Base-by-base conservation (phyloP, 92 coral and sea anemone genomes). In the Epizoanthus illoricatus region DNA sequence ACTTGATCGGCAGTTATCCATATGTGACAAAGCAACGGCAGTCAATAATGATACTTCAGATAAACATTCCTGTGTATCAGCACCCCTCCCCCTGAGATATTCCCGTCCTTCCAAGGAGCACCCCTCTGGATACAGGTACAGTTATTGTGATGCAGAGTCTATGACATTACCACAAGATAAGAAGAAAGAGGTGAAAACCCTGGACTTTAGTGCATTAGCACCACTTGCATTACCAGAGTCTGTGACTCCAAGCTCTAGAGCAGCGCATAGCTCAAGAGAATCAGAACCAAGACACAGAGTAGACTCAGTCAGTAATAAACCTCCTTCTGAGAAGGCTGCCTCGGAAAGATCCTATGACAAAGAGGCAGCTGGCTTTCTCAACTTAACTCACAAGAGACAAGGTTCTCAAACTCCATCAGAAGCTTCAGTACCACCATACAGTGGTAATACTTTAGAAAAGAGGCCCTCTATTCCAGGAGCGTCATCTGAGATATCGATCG, bases 181-280 rank as follows among this genome's bases (percentile, higher is more conserved):
- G 7, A 36, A 78, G n/a, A 78, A 78, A 42, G 86, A 84, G 23
- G 68, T 80, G 36, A 72, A 72, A 41, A 74, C 79, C 49, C 55
- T 84, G 33, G 84, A 90, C 41, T 70, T 90, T 5, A 43, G 76
- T 40, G 75, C 73, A 6, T 65, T 86, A 19, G 94, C 94, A 45
- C 97, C 97, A 3, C 71, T 93, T 18, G 97, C 97, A 18, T 74
- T 89, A 0, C 97, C 97, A 7, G 97, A 92, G 59, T 81, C 92
- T 57, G 69, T 81, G 2, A 88, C 87, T 16, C 82, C 92, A 9
- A 85, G 84, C 15, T 89, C 92, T 7, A 85, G 52, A 55, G 81
- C 66, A 19, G 89, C 92, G 41, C 67, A 86, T 45, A 85, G 81
- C 55, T 58, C 85, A 45, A 80, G 75, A 58, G 71, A 86, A 86